phyloP scores from a whole-genome alignment of 2,888 invertebrate genomes.

The Limenitis camilla region DNA sequence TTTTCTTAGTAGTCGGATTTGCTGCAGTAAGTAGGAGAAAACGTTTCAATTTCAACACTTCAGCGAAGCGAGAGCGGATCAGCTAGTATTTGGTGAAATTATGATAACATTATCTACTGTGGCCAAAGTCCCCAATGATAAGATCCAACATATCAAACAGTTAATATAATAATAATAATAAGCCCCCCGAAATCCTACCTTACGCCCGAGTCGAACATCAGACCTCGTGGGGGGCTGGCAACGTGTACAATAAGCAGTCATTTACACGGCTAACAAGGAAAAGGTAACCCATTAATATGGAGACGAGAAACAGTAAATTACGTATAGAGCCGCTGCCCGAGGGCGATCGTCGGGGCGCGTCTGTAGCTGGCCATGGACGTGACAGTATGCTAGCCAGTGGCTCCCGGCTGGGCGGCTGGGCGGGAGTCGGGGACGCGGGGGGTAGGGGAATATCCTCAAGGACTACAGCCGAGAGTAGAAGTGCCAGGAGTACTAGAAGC shows the following conservation, averaged over 20 bases:
- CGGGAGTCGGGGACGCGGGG: background rate
- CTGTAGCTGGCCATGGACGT: constrained; percentile 13
- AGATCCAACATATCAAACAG: no score
- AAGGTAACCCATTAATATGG: background rate
- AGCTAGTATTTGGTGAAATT: no score
- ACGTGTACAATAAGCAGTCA: background rate
- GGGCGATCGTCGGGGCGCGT: constrained; percentile 15
- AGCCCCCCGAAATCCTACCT: background rate
- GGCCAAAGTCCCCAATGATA: no score
- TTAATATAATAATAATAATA: background rate
- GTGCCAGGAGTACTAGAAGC: no score
- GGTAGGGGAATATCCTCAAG: background rate
- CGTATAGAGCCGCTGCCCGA: constrained; percentile 12
- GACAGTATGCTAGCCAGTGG: constrained; percentile 7
- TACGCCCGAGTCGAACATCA: background rate
- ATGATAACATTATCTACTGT: no score
- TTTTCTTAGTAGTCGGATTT: no score
- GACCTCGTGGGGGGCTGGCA: background rate
- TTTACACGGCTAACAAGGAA: background rate
- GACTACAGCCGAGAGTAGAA: background rate
- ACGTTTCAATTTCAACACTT: no score
- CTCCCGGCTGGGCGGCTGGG: background rate
- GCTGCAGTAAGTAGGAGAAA: no score
- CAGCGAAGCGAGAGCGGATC: no score
- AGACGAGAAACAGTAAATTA: constrained; percentile 1